phyloP scores from a whole-genome alignment of 92 coral and sea anemone genomes.

The Umimayanthus chanpuru region DNA sequence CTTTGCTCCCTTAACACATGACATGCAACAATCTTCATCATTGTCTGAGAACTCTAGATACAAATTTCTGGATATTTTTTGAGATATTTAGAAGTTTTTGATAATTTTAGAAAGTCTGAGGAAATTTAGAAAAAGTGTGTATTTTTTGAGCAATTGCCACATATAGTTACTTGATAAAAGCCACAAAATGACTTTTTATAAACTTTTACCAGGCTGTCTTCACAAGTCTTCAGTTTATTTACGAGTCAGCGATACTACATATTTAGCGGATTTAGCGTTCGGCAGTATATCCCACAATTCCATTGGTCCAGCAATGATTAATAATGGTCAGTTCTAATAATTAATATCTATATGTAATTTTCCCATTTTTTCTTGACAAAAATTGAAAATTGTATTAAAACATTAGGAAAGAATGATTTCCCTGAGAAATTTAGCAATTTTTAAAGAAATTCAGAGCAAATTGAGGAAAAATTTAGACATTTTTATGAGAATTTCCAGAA shows the following conservation, averaged over 20 bases:
- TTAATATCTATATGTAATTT: too few species aligned
- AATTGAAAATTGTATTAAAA: not conserved
- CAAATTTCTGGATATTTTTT: too few species aligned
- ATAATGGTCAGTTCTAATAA: not conserved
- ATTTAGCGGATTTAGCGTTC: conserved; percentile 12
- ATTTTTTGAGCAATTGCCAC: not conserved
- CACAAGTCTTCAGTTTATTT: not conserved
- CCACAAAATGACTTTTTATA: too few species aligned
- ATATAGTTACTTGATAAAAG: too few species aligned
- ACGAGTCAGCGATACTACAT: not conserved
- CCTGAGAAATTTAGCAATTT: not conserved
- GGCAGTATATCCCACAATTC: not conserved
- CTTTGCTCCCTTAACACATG: too few species aligned
- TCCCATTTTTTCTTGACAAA: not conserved
- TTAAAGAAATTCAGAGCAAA: too few species aligned
- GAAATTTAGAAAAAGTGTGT: not conserved
- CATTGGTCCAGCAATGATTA: conserved; percentile 17
- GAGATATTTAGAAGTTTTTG: too few species aligned
- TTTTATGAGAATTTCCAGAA: too few species aligned
- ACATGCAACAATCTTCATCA: too few species aligned
- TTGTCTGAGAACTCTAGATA: too few species aligned
- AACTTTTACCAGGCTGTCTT: not conserved
- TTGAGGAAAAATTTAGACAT: too few species aligned
- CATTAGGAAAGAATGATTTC: not conserved
- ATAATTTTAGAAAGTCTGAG: too few species aligned